phyloP scores from a whole-genome alignment of 2,113 vertebrate genomes.

The Dromaius novaehollandiae region DNA sequence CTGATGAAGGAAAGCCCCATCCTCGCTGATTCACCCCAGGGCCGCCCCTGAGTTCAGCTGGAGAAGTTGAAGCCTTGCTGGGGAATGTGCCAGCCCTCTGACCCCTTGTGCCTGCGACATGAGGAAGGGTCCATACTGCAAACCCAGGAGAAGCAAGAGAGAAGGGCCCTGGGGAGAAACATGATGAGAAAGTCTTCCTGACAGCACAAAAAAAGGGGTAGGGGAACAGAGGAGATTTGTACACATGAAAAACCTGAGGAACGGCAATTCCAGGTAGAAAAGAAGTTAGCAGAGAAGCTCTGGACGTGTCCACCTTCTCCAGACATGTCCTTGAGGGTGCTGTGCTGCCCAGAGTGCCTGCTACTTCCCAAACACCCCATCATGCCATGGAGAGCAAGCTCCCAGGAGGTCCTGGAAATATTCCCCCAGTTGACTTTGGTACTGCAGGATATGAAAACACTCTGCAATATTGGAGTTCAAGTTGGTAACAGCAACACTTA shows the following conservation, averaged over 20 bases:
- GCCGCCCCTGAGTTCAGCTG: background rate
- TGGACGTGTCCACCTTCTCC: background rate
- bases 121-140: background rate
- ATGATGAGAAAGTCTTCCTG: accelerated
- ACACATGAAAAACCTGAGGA: background rate
- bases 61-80: background rate
- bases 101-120: no score
- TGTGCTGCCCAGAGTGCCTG: background rate
- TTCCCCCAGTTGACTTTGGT: accelerated
- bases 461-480: background rate
- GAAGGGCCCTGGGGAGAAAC: background rate
- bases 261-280: background rate
- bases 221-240: background rate
- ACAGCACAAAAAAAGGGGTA: background rate
- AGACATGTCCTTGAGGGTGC: background rate
- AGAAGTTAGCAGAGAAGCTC: background rate
- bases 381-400: background rate
- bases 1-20: background rate
- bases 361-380: background rate
- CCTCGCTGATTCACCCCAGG: background rate
- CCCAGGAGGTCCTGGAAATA: background rate
- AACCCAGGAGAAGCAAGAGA: background rate
- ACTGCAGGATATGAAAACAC: background rate
- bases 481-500: background rate
- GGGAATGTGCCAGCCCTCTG: background rate